Conservation (phyloP, 2,797 vertebrate species). For the Arnoldichthys spilopterus region DNA sequence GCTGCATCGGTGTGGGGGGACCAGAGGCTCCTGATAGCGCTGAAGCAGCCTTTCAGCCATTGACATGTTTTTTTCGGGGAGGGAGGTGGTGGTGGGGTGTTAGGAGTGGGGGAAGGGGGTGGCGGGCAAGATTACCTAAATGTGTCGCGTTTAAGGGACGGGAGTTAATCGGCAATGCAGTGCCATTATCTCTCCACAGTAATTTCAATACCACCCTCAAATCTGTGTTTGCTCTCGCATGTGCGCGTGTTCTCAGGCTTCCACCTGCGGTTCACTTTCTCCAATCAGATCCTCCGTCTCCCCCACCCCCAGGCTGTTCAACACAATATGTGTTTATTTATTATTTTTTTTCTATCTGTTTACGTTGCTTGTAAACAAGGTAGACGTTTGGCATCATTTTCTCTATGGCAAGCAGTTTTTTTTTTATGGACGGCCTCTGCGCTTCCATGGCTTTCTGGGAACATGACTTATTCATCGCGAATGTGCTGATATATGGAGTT, state of each 20-base stretch:
- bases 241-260: constrained; percentile 38
- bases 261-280: constrained; percentile 56
- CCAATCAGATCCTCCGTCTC: constrained; percentile 76
- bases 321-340: constrained; percentile 80
- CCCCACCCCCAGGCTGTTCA: constrained; percentile 71
- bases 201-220: constrained; percentile 82
- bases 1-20: constrained; percentile 89
- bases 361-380: constrained; percentile 47
- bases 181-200: constrained; percentile 90
- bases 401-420: constrained; percentile 75
- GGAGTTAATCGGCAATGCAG: constrained; percentile 97
- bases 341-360: constrained; percentile 57
- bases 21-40: constrained; percentile 94
- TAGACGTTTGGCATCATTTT: constrained; percentile 69
- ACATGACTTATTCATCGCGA: constrained; percentile 44
- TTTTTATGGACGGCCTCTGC: constrained; percentile 24
- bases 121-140: constrained; percentile 98
- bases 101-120: neutral
- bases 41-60: constrained; percentile 92
- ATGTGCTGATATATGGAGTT: constrained; percentile 44
- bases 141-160: constrained; percentile 94
- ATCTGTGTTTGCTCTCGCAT: constrained; percentile 75
- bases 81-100: constrained; percentile 53
- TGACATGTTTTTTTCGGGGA: constrained; percentile 89
- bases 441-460: constrained; percentile 25